Percentiles rank a stretch among this genome's conserved stretches.
These are phyloP conservation scores for Novumbra hubbsi DNA, from an alignment of 2,797 vertebrate genomes.

Conservation along the genomic window DNA sequence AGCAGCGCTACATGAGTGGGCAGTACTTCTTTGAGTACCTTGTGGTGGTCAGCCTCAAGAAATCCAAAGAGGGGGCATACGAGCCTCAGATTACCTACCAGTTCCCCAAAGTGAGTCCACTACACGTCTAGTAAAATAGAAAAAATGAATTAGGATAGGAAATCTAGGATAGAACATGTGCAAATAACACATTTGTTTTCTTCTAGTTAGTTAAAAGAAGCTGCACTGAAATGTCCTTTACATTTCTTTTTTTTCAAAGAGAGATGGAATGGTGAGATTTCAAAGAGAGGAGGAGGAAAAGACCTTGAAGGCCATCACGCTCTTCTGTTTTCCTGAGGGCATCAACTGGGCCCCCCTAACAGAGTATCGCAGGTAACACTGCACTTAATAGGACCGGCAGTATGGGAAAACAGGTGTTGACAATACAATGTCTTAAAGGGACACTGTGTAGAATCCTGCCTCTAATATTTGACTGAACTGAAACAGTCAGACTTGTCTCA, in stretches of 20 bases:
- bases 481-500: too few relatives aligned
- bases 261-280: constrained; percentile 81
- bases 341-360: constrained; percentile 85
- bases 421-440: background rate
- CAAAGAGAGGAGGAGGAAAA: constrained; percentile 93
- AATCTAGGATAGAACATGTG: background rate
- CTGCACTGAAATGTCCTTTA: background rate
- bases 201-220: too few relatives aligned
- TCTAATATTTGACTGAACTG: too few relatives aligned
- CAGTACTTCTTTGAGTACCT: constrained; percentile 96
- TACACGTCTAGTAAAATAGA: background rate
- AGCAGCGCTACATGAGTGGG: constrained; percentile 70
- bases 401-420: constrained; percentile 1
- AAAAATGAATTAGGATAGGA: background rate
- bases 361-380: constrained; percentile 82
- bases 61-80: constrained; percentile 72
- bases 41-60: constrained; percentile 90
- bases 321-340: constrained; percentile 94
- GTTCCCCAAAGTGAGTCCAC: constrained; percentile 88
- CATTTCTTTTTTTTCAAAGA: constrained; percentile 58
- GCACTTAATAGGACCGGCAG: background rate
- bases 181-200: too few relatives aligned
- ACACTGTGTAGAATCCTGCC: too few relatives aligned
- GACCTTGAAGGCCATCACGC: constrained; percentile 85
- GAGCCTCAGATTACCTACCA: constrained; percentile 92